Conservation (phyloP, 2,797 vertebrate genomes). For the Melanogrammus aeglefinus region DNA sequence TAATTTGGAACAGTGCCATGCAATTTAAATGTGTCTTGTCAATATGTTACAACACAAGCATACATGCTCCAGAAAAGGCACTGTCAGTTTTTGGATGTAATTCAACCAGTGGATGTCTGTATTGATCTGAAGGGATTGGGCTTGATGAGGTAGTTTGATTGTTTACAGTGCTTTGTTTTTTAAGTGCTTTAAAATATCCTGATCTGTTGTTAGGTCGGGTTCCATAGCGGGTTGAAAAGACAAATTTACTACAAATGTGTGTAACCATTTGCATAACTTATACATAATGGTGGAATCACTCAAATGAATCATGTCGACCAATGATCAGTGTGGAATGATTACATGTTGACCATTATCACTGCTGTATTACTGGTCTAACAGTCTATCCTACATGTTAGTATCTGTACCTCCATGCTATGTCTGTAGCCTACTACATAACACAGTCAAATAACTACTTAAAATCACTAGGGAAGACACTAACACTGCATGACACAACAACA, state of each 20-base stretch:
- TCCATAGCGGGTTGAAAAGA: slow-evolving; percentile 29
- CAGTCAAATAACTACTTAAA: slow-evolving; percentile 11
- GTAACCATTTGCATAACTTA: slow-evolving; percentile 23
- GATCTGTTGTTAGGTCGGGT: slow-evolving; percentile 26
- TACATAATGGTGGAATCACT: slow-evolving; percentile 23
- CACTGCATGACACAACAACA: not conserved
- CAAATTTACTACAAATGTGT: slow-evolving; percentile 26
- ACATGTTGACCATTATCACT: slow-evolving; percentile 6
- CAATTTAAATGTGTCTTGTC: slow-evolving; percentile 43
- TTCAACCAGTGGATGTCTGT: slow-evolving; percentile 35
- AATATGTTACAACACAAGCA: slow-evolving; percentile 40
- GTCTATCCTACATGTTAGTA: slow-evolving; percentile 6
- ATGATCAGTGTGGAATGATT: slow-evolving; percentile 18
- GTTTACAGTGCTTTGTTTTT: slow-evolving; percentile 61
- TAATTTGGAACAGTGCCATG: slow-evolving; percentile 28
- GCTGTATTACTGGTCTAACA: slow-evolving; percentile 26
- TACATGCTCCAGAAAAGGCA: slow-evolving; percentile 32
- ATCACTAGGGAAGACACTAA: not conserved
- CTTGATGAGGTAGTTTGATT: slow-evolving; percentile 36
- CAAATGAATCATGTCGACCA: not conserved
- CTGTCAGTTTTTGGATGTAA: slow-evolving; percentile 35
- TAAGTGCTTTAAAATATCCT: slow-evolving; percentile 62
- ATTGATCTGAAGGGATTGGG: slow-evolving; percentile 30
- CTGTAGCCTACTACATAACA: not conserved
- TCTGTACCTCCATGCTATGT: slow-evolving; percentile 24